Conservation (phyloP, 2,888 invertebrate genomes). For the Chydorus sphaericus region DNA sequence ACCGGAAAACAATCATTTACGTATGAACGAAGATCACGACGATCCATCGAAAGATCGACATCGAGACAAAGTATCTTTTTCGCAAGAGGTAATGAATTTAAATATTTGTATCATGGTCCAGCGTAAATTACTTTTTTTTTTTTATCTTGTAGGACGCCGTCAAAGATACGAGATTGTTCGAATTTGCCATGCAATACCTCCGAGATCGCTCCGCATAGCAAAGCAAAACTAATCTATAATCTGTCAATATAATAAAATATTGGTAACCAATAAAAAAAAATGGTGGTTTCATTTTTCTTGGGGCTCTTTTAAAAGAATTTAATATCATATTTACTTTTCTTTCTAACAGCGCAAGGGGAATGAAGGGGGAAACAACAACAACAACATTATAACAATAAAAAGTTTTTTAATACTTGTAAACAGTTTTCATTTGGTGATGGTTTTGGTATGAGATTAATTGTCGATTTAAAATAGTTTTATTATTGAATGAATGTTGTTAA, state of each 20-base stretch:
- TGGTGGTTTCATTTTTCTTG: no score
- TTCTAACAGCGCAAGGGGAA: background rate
- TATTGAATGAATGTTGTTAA: no score
- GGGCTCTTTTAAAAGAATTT: no score
- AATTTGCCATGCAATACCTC: slow-evolving; percentile 6
- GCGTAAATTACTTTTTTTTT: background rate
- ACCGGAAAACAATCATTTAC: background rate
- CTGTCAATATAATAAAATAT: no score
- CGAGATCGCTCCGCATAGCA: slow-evolving; percentile 4
- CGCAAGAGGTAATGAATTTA: background rate
- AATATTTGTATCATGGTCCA: background rate
- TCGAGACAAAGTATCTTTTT: background rate
- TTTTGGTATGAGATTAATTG: no score
- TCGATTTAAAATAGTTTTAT: no score
- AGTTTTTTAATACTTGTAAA: no score
- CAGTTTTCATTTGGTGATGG: no score
- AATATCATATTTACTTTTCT: no score
- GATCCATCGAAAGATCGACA: background rate
- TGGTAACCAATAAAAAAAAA: no score
- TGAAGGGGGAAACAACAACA: background rate
- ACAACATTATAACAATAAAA: no score
- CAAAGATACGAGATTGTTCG: background rate
- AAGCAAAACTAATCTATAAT: no score
- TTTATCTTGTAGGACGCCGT: background rate
- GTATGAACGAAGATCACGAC: background rate